These are phyloP conservation scores for Hydrotaea diabolus DNA, from an alignment of 2,888 invertebrate species.

Conservation along the genomic window DNA sequence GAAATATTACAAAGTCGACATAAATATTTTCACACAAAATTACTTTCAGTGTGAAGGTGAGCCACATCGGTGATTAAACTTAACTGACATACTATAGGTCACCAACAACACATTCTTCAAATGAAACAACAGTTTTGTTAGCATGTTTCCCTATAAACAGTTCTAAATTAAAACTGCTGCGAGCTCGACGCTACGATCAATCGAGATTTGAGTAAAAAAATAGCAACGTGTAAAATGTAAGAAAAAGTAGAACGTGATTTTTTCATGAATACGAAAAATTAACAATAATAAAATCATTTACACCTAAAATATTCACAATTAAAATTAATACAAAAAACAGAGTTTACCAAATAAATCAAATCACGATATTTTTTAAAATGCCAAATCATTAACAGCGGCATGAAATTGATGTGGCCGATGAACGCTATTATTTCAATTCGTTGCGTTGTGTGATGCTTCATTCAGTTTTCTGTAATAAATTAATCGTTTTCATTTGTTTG, in stretches of 20 bases:
- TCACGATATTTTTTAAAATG: neutral
- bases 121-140: conserved; percentile 15
- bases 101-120: neutral
- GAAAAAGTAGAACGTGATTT: conserved; percentile 30
- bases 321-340: neutral
- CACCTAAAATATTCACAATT: neutral
- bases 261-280: neutral
- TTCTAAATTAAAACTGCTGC: conserved; percentile 37
- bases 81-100: neutral
- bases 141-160: conserved; percentile 31
- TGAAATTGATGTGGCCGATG: no score
- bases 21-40: no score
- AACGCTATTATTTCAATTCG: neutral
- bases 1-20: no score
- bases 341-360: neutral
- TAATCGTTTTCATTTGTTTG: neutral
- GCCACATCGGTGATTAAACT: neutral
- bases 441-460: neutral
- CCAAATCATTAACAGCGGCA: neutral
- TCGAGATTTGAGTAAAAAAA: neutral
- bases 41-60: no score
- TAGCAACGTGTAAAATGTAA: neutral
- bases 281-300: conserved; percentile 5
- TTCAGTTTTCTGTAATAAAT: conserved; percentile 8
- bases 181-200: neutral